phyloP scores from a whole-genome alignment of 1,140 invertebrate species.

The Eciton burchellii region DNA sequence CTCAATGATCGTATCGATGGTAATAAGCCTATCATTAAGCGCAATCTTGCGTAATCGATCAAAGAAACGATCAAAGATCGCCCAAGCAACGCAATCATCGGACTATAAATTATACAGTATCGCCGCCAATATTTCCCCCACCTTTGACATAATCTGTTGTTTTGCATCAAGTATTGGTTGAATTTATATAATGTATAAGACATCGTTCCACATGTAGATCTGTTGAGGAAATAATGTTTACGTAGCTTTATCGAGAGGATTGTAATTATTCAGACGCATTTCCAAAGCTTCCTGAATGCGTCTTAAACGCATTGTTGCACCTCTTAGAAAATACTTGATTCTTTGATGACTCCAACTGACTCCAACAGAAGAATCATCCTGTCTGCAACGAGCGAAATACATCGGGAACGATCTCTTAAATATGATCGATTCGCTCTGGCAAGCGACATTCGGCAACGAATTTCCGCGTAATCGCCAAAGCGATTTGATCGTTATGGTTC shows the following conservation, averaged over 20 bases:
- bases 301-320: too few relatives aligned
- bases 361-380: too few relatives aligned
- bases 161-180: background rate
- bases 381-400: too few relatives aligned
- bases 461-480: background rate
- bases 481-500: background rate
- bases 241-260: too few relatives aligned
- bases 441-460: background rate
- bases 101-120: background rate
- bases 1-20: background rate
- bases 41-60: constrained; percentile 5
- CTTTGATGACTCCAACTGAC: too few relatives aligned
- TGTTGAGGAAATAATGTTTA: too few relatives aligned
- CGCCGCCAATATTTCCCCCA: too few relatives aligned
- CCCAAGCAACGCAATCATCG: background rate
- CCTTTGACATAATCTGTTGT: background rate
- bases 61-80: background rate
- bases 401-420: too few relatives aligned
- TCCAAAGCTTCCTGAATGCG: background rate
- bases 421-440: too few relatives aligned
- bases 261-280: background rate
- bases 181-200: background rate
- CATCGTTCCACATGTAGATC: too few relatives aligned
- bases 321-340: too few relatives aligned
- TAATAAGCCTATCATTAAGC: background rate